These are phyloP conservation scores for Cephus pygmeus DNA, from an alignment of 2,888 invertebrate species.

Conservation along the genomic window DNA sequence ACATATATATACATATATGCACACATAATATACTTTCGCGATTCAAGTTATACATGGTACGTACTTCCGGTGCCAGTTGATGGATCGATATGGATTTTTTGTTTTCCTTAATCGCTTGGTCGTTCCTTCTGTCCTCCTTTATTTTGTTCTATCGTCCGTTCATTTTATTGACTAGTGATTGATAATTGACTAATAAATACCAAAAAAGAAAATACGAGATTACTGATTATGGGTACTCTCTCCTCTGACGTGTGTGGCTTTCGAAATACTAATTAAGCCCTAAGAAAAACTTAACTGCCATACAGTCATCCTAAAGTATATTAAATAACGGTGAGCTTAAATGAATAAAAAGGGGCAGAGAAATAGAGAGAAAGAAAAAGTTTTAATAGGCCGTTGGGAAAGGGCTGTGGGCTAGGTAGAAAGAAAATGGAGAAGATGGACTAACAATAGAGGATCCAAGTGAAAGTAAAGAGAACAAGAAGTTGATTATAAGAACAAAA, in stretches of 20 bases:
- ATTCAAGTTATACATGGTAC: not conserved
- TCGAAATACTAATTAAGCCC: slow-evolving; percentile 3
- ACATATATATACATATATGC: not conserved
- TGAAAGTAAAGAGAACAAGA: not conserved
- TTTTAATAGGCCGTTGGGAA: not conserved
- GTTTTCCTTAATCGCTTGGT: not conserved
- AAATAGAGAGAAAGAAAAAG: not conserved
- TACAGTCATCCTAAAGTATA: not conserved
- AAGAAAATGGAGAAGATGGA: not conserved
- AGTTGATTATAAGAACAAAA: not conserved
- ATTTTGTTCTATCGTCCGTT: slow-evolving; percentile 15
- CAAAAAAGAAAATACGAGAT: slow-evolving; percentile 34
- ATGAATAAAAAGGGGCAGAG: not conserved
- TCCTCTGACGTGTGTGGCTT: not conserved
- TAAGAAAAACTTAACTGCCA: not conserved
- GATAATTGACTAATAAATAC: slow-evolving; percentile 48
- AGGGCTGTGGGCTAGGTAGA: not conserved
- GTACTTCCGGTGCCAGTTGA: not conserved
- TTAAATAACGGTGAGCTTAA: slow-evolving; percentile 16
- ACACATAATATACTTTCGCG: not conserved
- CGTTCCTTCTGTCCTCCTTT: slow-evolving; percentile 6
- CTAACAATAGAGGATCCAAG: not conserved
- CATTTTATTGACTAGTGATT: slow-evolving; percentile 42
- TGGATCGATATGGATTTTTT: not conserved
- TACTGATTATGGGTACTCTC: slow-evolving; percentile 12